Conservation (phyloP, 2,113 vertebrate genomes). For the Prolemur simus region DNA sequence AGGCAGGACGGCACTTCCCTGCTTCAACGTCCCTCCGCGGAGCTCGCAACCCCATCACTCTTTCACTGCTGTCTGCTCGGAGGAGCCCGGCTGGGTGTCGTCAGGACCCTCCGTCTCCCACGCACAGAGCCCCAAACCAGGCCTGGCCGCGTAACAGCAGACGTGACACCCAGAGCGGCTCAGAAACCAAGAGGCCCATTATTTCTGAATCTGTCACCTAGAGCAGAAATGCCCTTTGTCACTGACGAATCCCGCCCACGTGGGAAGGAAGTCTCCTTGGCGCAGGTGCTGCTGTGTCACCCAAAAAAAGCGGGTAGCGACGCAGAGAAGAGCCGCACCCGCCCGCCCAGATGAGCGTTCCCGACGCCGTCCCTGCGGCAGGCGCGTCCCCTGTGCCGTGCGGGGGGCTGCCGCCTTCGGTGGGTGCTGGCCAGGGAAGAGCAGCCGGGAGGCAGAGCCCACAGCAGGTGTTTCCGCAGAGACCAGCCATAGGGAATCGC, state of each 20-base stretch:
- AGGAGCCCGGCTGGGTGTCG: slow-evolving; percentile 76
- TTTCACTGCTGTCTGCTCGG: slow-evolving; percentile 82
- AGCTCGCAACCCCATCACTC: slow-evolving; percentile 87
- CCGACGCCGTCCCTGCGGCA: no score
- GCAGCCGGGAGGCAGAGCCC: no score
- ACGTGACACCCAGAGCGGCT: slow-evolving; percentile 27
- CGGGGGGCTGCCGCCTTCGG: no score
- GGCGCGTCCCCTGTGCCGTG: no score
- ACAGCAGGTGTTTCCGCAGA: no score
- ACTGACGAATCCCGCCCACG: background rate
- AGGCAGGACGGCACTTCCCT: slow-evolving; percentile 75
- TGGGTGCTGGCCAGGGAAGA: no score
- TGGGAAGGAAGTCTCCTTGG: background rate
- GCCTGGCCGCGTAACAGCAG: background rate
- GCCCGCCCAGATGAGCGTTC: no score
- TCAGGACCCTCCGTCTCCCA: slow-evolving; percentile 80
- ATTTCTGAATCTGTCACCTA: background rate
- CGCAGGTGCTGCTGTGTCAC: no score
- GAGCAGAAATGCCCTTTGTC: background rate
- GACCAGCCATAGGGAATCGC: no score
- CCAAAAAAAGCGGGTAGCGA: rapidly evolving
- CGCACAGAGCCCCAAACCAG: slow-evolving; percentile 27
- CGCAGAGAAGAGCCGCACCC: background rate
- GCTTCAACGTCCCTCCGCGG: slow-evolving; percentile 89
- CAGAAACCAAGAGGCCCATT: background rate